A percentile compares a stretch with the other conserved stretches of the same genome.
phyloP scores from a whole-genome alignment of 2,888 invertebrate species.

The Polydrusus pterygomalis region DNA sequence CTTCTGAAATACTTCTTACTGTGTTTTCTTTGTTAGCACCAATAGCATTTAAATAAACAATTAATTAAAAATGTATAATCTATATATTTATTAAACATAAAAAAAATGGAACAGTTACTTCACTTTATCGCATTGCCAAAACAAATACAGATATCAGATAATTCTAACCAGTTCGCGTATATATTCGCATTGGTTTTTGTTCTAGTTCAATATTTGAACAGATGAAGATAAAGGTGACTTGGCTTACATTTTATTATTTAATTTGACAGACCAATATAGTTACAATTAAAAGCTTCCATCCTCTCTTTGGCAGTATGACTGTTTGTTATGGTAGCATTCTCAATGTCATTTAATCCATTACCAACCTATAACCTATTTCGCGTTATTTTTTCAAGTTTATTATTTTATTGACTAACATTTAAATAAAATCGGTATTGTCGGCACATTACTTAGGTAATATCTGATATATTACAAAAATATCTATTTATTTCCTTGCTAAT shows the following conservation, averaged over 20 bases:
- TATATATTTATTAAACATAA: background rate
- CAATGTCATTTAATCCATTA: too few species aligned
- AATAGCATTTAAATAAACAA: background rate
- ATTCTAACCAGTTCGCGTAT: constrained; percentile 22
- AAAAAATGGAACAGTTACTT: background rate
- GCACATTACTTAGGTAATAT: too few species aligned
- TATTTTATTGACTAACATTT: too few species aligned
- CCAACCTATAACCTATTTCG: too few species aligned
- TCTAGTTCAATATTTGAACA: constrained; percentile 31
- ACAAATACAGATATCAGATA: constrained; percentile 6
- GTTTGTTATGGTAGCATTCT: too few species aligned
- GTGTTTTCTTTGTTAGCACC: constrained; percentile 11
- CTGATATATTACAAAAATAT: too few species aligned
- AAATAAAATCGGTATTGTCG: too few species aligned
- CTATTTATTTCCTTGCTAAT: too few species aligned
- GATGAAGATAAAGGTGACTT: constrained; percentile 18
- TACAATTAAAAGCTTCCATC: background rate
- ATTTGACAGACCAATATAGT: background rate
- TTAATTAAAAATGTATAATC: background rate
- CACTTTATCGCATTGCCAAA: constrained; percentile 14
- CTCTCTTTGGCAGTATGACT: too few species aligned
- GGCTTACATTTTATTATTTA: constrained; percentile 17
- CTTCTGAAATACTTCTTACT: background rate
- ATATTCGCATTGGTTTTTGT: constrained; percentile 14
- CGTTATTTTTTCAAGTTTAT: too few species aligned